Conservation (phyloP, 1,140 invertebrate genomes). For the Drosophila grimshawi region DNA sequence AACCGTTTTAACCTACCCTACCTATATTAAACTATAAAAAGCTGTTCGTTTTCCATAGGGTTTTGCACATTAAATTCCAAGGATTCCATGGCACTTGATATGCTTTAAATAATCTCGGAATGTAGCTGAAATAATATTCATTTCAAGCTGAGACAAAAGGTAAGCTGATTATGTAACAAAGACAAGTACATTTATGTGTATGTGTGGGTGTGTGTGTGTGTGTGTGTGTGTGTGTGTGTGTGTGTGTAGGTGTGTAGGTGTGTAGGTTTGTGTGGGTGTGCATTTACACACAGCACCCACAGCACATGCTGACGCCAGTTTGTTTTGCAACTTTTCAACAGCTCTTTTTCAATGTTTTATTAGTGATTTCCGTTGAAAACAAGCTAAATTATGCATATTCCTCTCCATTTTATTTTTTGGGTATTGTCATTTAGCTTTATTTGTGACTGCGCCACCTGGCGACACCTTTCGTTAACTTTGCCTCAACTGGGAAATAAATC, state of each 20-base stretch:
- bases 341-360: constrained; percentile 73
- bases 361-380: constrained; percentile 79
- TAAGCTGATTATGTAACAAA: constrained; percentile 77
- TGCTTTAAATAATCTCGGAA: constrained; percentile 53
- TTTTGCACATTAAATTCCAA: neutral
- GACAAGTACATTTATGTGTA: neutral
- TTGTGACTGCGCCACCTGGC: neutral
- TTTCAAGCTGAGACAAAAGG: constrained; percentile 48
- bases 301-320: constrained; percentile 72
- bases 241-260: constrained; percentile 36
- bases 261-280: constrained; percentile 15
- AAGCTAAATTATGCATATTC: constrained; percentile 64
- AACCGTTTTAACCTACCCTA: no score
- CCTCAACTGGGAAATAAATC: constrained; percentile 14
- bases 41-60: no score
- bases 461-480: constrained; percentile 27
- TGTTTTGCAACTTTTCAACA: constrained; percentile 80
- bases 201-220: neutral
- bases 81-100: constrained; percentile 52
- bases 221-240: constrained; percentile 35
- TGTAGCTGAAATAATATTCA: constrained; percentile 57
- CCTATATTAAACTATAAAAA: no score
- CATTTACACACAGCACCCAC: constrained; percentile 54
- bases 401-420: constrained; percentile 9
- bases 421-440: neutral